phyloP scores from a whole-genome alignment of 2,888 invertebrate genomes.

The Hirtodrosophila histrioides region DNA sequence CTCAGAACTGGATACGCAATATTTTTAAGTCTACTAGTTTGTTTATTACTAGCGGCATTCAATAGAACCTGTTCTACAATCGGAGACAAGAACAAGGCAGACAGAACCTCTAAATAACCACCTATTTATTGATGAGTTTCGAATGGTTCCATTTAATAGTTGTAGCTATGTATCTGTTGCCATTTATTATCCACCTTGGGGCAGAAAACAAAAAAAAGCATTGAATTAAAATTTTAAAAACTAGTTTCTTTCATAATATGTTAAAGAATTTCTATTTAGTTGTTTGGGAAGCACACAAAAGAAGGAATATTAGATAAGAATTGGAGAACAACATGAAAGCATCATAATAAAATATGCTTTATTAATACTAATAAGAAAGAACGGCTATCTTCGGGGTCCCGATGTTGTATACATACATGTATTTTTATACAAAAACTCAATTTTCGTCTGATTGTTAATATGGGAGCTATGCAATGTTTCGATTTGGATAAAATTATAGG shows the following conservation, averaged over 20 bases:
- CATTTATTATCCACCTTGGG: constrained; percentile 24
- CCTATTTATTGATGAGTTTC: constrained; percentile 4
- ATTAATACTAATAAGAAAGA: too few species aligned
- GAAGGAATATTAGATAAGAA: background rate
- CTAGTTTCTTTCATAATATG: constrained; percentile 36
- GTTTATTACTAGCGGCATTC: constrained; percentile 7
- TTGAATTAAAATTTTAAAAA: constrained; percentile 21
- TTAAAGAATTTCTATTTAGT: constrained; percentile 35
- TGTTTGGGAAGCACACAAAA: background rate
- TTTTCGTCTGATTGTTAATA: too few species aligned
- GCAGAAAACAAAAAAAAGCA: constrained; percentile 13
- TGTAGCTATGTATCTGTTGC: background rate
- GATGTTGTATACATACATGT: too few species aligned
- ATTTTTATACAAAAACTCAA: too few species aligned
- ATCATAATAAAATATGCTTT: too few species aligned
- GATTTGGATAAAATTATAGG: too few species aligned
- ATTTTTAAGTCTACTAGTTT: constrained; percentile 9
- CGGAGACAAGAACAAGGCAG: background rate
- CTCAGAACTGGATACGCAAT: background rate
- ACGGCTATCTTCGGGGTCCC: too few species aligned
- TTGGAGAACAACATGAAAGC: background rate
- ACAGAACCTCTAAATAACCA: constrained; percentile 17
- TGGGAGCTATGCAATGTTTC: too few species aligned
- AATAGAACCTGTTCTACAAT: constrained; percentile 37
- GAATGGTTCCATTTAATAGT: background rate